A percentile compares a stretch with the other conserved stretches of the same genome.
phyloP scores from a whole-genome alignment of 2,113 vertebrate species.

The Addax nasomaculatus region DNA sequence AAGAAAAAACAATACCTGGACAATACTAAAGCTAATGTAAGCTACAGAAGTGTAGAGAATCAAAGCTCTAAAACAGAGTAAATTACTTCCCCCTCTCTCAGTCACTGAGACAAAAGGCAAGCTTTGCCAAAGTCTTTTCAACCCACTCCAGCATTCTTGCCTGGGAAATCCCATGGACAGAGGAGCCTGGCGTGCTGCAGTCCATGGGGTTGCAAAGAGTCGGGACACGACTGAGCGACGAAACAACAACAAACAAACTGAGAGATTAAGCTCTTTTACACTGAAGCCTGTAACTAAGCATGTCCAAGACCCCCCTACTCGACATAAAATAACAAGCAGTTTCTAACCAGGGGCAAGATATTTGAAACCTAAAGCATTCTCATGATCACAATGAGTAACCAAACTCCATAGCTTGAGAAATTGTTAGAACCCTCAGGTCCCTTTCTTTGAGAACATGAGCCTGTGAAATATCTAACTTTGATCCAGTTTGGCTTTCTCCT shows the following conservation, averaged over 20 bases:
- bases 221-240: not conserved
- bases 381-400: constrained; percentile 18
- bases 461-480: constrained; percentile 49
- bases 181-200: not conserved
- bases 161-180: not conserved
- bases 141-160: not conserved
- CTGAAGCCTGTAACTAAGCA: not conserved
- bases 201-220: not conserved
- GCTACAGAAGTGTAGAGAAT: not conserved
- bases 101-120: not conserved
- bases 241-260: not conserved
- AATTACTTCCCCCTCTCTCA: not conserved
- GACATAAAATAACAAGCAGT: not conserved
- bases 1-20: not conserved
- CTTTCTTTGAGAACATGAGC: constrained; percentile 30
- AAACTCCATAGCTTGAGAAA: constrained; percentile 28
- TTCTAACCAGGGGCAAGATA: not conserved
- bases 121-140: not conserved
- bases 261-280: not conserved
- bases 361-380: constrained; percentile 5
- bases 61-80: not conserved
- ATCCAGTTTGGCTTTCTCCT: constrained; percentile 21
- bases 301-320: not conserved
- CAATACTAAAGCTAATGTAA: not conserved
- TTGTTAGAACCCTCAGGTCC: not conserved